Conservation (phyloP, 2,797 vertebrate species). For the Lepus townsendii region DNA sequence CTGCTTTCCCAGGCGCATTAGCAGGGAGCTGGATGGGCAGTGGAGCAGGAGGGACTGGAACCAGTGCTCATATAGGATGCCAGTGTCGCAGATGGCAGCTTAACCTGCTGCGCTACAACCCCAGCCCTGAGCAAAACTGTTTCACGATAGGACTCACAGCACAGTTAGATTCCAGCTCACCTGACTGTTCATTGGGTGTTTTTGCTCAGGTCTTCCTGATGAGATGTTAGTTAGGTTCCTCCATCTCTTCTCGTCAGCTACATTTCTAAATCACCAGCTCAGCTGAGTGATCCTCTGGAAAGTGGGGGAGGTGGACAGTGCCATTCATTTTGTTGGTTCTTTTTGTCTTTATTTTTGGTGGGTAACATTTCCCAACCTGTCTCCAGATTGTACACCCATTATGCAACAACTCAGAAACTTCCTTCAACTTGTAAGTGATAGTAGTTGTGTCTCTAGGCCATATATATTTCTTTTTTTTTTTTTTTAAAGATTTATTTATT, state of each 20-base stretch:
- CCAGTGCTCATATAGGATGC: too few species aligned
- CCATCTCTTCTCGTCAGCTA: not conserved
- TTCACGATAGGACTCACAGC: not conserved
- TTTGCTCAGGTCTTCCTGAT: not conserved
- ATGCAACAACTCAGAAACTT: not conserved
- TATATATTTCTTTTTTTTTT: not conserved
- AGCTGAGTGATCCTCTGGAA: not conserved
- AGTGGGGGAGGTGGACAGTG: not conserved
- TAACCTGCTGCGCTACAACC: too few species aligned
- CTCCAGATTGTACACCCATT: not conserved
- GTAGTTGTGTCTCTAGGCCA: not conserved
- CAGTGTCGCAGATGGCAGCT: too few species aligned
- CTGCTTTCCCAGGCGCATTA: too few species aligned
- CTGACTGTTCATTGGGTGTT: not conserved
- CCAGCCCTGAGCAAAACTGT: not conserved
- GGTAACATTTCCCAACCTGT: not conserved
- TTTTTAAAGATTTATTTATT: too few species aligned
- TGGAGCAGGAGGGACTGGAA: too few species aligned
- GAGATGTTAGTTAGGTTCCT: not conserved
- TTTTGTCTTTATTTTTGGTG: constrained; percentile 6
- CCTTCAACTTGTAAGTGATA: not conserved
- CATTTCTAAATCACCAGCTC: not conserved
- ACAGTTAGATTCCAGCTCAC: not conserved
- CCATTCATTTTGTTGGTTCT: not conserved
- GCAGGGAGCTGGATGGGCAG: too few species aligned